Base-by-base conservation (phyloP, 2,113 vertebrate species). In the Syngnathoides biaculeatus region DNA sequence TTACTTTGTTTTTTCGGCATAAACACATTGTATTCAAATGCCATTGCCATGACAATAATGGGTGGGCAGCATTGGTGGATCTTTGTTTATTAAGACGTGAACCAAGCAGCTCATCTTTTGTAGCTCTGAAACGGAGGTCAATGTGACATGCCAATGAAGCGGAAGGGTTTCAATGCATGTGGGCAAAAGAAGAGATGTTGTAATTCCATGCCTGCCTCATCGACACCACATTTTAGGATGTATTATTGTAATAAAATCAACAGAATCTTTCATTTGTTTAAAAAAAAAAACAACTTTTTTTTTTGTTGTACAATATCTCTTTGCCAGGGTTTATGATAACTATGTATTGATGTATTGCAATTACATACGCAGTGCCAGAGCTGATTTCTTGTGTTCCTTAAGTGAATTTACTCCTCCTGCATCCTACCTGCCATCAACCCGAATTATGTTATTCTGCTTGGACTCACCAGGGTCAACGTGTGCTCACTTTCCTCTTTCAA, bases 191-290 rank as follows among this genome's bases (percentile, higher is more conserved):
- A 64, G 68, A 76, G 79, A 69, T 73, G 79, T 72, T 77, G 24
- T 55, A 72, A 83, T 84, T 83, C 80, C 73, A 78, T 55, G 84
- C 83, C 85, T 55, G 84, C 83, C 85, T 87, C 89, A 88, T 85
- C 88, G 87, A 86, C 65, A 80, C 70, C 61, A 74, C 71, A 70
- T 87, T 83, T 56, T 24, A 13, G 9, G 24, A 13, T 26, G 26
- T 3, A 35, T 55, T 26, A 55, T 55, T 55, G 13, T 5, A 26
- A 26, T 85, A 78, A 80, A 82, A 67, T 64, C 60, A 0, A 71
- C 72, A 65, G 66, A 75, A 19, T 74, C 67, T 72, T 67, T 65
- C 4, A 35, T 35, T 2, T 72, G 63, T 68, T 74, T 26, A 65
- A 71, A 67, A 50, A 60, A 68, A 73, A 69, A 35, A 19, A n/a